Evolutionary conservation across 2,888 invertebrate species (phyloP), one percentile per base, ranked within the genome.

Genomic region (Catocala fraxini): DNA sequence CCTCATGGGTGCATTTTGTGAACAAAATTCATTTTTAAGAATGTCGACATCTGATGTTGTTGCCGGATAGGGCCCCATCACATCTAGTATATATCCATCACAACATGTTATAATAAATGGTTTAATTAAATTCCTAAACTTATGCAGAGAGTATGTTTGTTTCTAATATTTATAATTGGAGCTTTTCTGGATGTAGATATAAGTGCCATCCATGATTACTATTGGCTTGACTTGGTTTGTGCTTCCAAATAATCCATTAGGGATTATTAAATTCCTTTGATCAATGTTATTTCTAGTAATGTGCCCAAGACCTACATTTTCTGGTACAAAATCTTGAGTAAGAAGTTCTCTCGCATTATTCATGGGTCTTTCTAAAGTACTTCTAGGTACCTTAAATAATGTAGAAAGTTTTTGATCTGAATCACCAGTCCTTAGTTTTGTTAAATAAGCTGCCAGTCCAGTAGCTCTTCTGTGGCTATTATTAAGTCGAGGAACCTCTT

Each of bases 381-480:
- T 55, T 54, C 55, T 46, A 42, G 59, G 59, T 41, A 63, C 12
- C 25, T 60, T 52, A 35, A 61, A 56, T 56, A 61, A 51, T 2
- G 46, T 45, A 25, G 56, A 48, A 39, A 65, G 48, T 35, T 51
- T 60, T 41, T 53, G 39, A 42, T 54, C 53, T 42, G 45, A 60
- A 57, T 57, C 61, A 42, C 52, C 57, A 15, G 61, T 57, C 47
- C 35, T 48, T 42, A 62, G 13, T 9, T 62, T 62, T 1, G 47
- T 57, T 41, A 47, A 61, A 48, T 57, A 61, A 52, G 57, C 57
- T 57, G 57, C 53, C 13, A 53, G 42, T 47, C n/a, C 53, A 48
- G 48, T 34, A 59, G 13, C 10, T 35, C 59, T 53, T 48, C 53
- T 47, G 13, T 59, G 47, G 11, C 41, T 48, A 48, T 53, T 53